These are phyloP conservation scores for Dicentrarchus labrax DNA, from an alignment of 2,113 vertebrate species.

Conservation along the genomic window DNA sequence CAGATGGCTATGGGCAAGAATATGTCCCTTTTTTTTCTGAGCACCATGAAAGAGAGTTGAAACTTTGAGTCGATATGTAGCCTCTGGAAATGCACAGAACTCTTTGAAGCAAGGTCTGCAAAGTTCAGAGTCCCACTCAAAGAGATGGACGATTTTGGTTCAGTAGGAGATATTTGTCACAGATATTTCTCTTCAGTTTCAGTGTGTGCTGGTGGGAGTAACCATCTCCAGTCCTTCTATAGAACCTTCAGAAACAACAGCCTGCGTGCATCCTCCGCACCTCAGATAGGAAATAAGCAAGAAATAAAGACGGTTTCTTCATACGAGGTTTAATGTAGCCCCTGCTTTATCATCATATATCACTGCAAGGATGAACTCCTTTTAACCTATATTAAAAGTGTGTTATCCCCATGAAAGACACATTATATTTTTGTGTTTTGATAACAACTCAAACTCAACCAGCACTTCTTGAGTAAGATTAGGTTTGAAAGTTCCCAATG, in stretches of 20 bases:
- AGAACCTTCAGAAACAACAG: slow-evolving; percentile 26
- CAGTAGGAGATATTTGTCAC: slow-evolving; percentile 67
- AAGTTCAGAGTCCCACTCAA: slow-evolving; percentile 69
- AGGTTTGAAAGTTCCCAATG: slow-evolving; percentile 34
- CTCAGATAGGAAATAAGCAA: slow-evolving; percentile 23
- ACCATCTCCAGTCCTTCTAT: slow-evolving; percentile 26
- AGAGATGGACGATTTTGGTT: slow-evolving; percentile 64
- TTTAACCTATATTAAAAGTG: slow-evolving; percentile 28
- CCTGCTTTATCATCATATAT: slow-evolving; percentile 12
- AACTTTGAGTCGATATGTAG: slow-evolving; percentile 71
- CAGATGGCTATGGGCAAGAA: slow-evolving; percentile 71
- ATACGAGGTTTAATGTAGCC: background rate
- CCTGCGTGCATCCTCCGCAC: slow-evolving; percentile 35
- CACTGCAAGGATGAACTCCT: background rate
- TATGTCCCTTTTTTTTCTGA: slow-evolving; percentile 49
- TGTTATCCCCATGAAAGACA: background rate
- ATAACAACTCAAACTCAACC: background rate
- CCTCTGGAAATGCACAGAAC: slow-evolving; percentile 68
- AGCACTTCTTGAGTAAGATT: slow-evolving; percentile 23
- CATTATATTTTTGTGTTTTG: background rate
- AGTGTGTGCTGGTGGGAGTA: slow-evolving; percentile 46
- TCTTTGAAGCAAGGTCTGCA: slow-evolving; percentile 67
- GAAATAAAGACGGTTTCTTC: slow-evolving; percentile 13
- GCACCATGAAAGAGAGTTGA: slow-evolving; percentile 59
- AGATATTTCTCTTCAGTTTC: slow-evolving; percentile 61